phyloP scores from a whole-genome alignment of 1,140 invertebrate genomes.

The Pachyrhynchus sulphureomaculatus region DNA sequence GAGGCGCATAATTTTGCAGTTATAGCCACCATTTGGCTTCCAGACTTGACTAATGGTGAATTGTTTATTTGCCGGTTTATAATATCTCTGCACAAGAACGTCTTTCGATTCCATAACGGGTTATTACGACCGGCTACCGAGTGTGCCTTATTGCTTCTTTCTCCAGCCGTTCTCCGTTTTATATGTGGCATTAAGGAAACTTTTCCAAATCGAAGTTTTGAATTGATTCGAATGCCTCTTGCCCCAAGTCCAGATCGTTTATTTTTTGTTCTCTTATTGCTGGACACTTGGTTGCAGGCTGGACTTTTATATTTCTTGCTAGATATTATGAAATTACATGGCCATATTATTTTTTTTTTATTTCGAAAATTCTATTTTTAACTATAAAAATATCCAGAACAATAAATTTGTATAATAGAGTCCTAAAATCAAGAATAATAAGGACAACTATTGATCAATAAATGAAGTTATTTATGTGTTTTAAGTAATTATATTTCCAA shows the following conservation, averaged over 20 bases:
- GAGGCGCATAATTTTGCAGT: constrained; percentile 25
- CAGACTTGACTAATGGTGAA: constrained; percentile 38
- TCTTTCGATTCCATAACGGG: constrained; percentile 35
- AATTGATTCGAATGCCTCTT: constrained; percentile 20
- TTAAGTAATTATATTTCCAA: no score
- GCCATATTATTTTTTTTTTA: no score
- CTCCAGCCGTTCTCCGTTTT: constrained; percentile 36
- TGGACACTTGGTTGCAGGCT: constrained; percentile 1
- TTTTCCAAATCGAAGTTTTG: constrained; percentile 34
- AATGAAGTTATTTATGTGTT: no score
- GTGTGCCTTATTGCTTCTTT: constrained; percentile 41
- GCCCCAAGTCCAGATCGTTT: not conserved
- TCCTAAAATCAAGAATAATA: no score
- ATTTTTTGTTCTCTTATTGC: constrained; percentile 10
- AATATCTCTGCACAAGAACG: constrained; percentile 28
- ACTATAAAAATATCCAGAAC: no score
- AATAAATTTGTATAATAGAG: no score
- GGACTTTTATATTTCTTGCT: constrained; percentile 2
- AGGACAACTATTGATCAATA: no score
- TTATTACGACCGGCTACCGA: constrained; percentile 39
- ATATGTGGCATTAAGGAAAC: constrained; percentile 39
- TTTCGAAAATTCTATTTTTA: no score
- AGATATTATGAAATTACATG: not conserved
- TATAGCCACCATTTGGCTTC: constrained; percentile 22
- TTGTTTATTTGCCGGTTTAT: constrained; percentile 43